phyloP scores from a whole-genome alignment of 2,888 invertebrate genomes.

The Hetaerina titia region DNA sequence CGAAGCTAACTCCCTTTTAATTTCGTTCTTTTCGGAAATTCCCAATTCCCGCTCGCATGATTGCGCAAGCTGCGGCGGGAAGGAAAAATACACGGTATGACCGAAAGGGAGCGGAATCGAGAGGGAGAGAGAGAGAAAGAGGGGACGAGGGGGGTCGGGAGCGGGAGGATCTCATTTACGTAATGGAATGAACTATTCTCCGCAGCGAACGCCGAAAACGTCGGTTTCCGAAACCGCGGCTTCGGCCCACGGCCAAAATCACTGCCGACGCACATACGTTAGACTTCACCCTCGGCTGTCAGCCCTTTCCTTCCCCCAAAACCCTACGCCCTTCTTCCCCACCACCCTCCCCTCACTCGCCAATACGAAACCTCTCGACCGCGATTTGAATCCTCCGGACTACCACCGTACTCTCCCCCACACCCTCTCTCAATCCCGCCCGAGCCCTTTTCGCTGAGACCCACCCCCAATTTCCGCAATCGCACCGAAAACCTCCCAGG shows the following conservation, averaged over 20 bases:
- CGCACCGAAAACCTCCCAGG: background rate
- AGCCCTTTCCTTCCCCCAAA: background rate
- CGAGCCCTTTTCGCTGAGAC: background rate
- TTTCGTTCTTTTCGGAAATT: slow-evolving; percentile 2
- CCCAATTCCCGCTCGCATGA: background rate
- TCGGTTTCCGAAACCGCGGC: slow-evolving; percentile 6
- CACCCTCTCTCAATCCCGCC: background rate
- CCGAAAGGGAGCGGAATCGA: background rate
- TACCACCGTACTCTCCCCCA: background rate
- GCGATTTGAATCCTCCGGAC: slow-evolving; percentile 8
- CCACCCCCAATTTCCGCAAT: background rate
- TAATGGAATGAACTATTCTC: slow-evolving; percentile 59
- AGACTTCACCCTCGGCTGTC: slow-evolving; percentile 24
- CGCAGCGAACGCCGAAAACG: background rate
- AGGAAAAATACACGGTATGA: no score
- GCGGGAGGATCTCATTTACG: slow-evolving; percentile 60
- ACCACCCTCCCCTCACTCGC: background rate
- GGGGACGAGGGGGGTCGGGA: background rate
- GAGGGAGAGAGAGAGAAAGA: background rate
- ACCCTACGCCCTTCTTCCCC: background rate
- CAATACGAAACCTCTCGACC: background rate
- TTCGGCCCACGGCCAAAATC: slow-evolving; percentile 16
- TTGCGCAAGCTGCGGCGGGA: no score
- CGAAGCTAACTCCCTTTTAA: background rate
- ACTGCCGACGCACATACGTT: slow-evolving; percentile 17